Conservation (phyloP, 2,113 vertebrate genomes). For the Lates calcarifer region DNA sequence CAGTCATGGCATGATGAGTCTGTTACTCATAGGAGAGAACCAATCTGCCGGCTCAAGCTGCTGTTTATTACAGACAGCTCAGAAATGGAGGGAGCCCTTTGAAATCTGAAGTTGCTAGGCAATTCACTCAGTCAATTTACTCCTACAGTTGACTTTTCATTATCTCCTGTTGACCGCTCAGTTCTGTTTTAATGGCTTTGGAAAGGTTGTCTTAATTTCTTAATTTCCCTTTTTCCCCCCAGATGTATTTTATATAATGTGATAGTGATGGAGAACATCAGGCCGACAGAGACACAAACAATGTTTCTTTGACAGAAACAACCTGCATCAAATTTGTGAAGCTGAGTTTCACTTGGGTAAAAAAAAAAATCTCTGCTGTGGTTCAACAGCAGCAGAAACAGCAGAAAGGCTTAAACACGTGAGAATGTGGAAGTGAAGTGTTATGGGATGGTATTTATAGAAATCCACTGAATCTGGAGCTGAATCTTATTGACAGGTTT, state of each 20-base stretch:
- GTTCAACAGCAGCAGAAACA: conserved; percentile 5
- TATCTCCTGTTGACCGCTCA: conserved; percentile 7
- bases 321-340: not conserved
- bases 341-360: not conserved
- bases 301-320: not conserved
- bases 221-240: not conserved
- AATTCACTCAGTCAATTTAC: conserved; percentile 44
- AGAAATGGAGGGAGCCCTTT: conserved; percentile 33
- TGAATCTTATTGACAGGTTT: conserved; percentile 20
- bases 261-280: not conserved
- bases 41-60: conserved; percentile 60
- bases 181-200: conserved; percentile 26
- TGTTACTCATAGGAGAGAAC: conserved; percentile 54
- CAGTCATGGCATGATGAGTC: conserved; percentile 45
- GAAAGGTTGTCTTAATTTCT: conserved; percentile 15
- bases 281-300: not conserved
- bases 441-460: conserved; percentile 26
- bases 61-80: conserved; percentile 32
- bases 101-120: conserved; percentile 45
- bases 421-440: conserved; percentile 18
- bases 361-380: conserved; percentile 1
- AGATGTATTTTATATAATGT: not conserved
- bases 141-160: conserved; percentile 26
- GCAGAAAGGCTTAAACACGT: not conserved
- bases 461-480: not conserved